phyloP scores from a whole-genome alignment of 2,797 vertebrate genomes.

The Crax fasciolata region DNA sequence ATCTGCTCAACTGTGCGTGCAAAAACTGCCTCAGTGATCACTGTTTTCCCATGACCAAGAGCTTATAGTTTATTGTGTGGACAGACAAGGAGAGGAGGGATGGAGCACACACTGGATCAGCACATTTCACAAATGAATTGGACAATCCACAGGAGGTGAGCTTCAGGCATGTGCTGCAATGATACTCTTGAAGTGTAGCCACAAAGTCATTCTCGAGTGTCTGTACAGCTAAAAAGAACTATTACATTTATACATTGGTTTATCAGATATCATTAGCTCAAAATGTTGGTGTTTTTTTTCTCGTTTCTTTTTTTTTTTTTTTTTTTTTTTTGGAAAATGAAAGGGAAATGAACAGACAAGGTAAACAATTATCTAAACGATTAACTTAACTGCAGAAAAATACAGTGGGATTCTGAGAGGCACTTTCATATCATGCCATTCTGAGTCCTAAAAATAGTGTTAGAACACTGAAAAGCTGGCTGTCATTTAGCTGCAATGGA shows the following conservation, averaged over 20 bases:
- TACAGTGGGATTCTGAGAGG: background rate
- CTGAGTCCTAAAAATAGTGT: background rate
- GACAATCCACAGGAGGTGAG: background rate
- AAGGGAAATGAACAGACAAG: background rate
- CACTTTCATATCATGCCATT: background rate
- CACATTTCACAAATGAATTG: background rate
- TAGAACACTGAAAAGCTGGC: constrained; percentile 7
- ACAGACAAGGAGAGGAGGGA: background rate
- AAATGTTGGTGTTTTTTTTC: background rate
- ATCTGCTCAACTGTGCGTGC: background rate
- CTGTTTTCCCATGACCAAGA: background rate
- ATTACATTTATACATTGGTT: background rate
- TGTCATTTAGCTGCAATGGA: constrained; percentile 17
- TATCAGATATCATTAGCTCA: background rate
- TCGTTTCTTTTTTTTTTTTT: background rate
- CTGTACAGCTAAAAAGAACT: background rate
- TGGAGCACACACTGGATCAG: background rate
- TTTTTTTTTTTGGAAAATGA: background rate
- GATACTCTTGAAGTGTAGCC: background rate
- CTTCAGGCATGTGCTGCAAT: accelerated
- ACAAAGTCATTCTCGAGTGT: background rate
- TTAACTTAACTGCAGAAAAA: background rate
- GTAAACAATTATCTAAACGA: background rate
- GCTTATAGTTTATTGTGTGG: background rate
- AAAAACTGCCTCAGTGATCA: background rate